A percentile compares a stretch with the other conserved stretches of the same genome.
Evolutionary conservation across 2,113 vertebrate genomes (phyloP).

Genomic region (Lagopus muta): DNA sequence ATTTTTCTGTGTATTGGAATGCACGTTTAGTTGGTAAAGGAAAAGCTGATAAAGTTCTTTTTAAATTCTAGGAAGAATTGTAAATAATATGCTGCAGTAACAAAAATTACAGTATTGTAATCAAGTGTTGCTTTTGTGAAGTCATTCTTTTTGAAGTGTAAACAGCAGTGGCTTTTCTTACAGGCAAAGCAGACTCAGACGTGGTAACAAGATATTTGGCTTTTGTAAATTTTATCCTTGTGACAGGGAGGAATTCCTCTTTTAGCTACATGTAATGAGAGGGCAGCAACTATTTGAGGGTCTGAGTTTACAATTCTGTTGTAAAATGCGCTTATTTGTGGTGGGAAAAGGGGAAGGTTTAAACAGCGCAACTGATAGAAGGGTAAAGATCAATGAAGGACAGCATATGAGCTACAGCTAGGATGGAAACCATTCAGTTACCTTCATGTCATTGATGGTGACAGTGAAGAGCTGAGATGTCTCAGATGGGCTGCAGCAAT

Average conservation of each 20-base stretch:
- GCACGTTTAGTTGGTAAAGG: neutral
- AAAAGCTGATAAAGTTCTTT: neutral
- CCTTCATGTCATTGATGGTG: neutral
- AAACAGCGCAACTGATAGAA: neutral
- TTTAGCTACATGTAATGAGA: neutral
- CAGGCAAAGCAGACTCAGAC: neutral
- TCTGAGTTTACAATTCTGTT: neutral
- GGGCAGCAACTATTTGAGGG: neutral
- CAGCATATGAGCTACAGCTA: neutral
- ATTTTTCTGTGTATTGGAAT: neutral
- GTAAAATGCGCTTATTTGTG: neutral
- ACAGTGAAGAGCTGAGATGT: neutral
- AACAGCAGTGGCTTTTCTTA: neutral
- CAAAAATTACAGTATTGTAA: neutral
- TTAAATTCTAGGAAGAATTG: neutral
- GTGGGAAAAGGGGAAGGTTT: neutral
- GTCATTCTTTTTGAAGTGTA: neutral
- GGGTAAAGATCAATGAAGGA: neutral
- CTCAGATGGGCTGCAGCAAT: neutral
- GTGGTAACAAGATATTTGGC: neutral
- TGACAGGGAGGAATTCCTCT: neutral
- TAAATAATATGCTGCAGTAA: neutral
- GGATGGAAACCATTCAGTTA: neutral
- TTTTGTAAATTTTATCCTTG: neutral
- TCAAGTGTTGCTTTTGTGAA: neutral